Evolutionary conservation across 1,140 invertebrate species (phyloP).

Genomic region (Drosophila truncata): DNA sequence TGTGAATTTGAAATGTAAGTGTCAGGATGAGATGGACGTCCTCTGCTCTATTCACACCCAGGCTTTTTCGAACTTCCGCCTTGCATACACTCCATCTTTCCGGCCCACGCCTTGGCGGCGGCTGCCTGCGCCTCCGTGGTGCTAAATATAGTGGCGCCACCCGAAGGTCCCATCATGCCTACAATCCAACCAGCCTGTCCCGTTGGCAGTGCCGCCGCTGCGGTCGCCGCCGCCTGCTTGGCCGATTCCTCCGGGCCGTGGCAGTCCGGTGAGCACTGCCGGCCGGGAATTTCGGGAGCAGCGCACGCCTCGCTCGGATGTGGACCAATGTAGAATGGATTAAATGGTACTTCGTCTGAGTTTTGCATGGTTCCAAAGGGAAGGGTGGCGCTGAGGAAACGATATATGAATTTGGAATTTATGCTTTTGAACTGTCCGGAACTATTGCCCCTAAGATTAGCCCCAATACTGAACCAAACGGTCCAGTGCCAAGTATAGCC

Average conservation of each 20-base stretch:
- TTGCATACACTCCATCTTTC: constrained; percentile 24
- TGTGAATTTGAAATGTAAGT: background rate
- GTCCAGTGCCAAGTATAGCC: rapidly evolving
- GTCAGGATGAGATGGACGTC: background rate
- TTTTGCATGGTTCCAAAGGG: background rate
- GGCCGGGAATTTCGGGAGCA: background rate
- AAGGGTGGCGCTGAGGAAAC: background rate
- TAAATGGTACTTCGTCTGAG: constrained; percentile 50
- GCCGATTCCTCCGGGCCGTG: background rate
- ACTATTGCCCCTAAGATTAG: constrained; percentile 25
- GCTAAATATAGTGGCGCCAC: constrained; percentile 29
- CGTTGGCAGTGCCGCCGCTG: too few relatives aligned
- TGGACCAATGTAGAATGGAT: constrained; percentile 73
- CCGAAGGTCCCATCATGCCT: constrained; percentile 17
- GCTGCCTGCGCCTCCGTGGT: background rate
- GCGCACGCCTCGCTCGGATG: constrained; percentile 65
- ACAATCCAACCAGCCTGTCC: constrained; percentile 20
- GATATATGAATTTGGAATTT: constrained; percentile 36
- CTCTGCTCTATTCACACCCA: background rate
- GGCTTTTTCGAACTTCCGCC: background rate
- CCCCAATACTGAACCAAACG: constrained; percentile 38
- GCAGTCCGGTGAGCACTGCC: constrained; percentile 50
- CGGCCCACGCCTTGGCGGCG: constrained; percentile 12
- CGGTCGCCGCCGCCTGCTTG: background rate
- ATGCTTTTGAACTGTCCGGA: constrained; percentile 3